phyloP scores from a whole-genome alignment of 92 coral and sea anemone genomes.

The Ricordea florida region DNA sequence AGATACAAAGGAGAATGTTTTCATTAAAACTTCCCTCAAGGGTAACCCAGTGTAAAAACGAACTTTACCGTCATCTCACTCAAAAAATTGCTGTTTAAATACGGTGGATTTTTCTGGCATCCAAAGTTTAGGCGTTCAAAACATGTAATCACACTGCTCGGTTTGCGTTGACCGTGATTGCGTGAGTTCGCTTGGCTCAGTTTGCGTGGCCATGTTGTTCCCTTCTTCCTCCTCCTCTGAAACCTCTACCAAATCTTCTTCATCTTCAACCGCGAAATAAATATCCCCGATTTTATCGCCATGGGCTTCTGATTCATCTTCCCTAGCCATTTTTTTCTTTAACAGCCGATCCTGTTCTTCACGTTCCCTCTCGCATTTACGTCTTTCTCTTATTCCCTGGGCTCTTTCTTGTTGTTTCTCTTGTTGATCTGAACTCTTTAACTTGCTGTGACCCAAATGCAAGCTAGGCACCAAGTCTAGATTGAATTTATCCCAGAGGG shows the following conservation, averaged over 20 bases:
- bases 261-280: background rate
- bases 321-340: too few relatives aligned
- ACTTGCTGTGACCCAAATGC: too few relatives aligned
- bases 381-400: too few relatives aligned
- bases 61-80: background rate
- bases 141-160: slow-evolving; percentile 43
- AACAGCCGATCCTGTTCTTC: too few relatives aligned
- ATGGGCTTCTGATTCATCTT: background rate
- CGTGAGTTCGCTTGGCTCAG: background rate
- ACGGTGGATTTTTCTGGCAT: slow-evolving; percentile 12
- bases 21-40: too few relatives aligned
- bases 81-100: slow-evolving; percentile 1
- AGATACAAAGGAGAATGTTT: background rate
- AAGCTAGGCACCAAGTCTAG: too few relatives aligned
- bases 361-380: too few relatives aligned
- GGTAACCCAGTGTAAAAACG: too few relatives aligned
- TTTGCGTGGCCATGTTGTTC: background rate
- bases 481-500: too few relatives aligned
- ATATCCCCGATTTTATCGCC: slow-evolving; percentile 6
- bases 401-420: too few relatives aligned
- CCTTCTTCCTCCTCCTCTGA: background rate
- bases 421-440: too few relatives aligned
- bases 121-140: slow-evolving; percentile 21
- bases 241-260: background rate
- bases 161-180: slow-evolving; percentile 12